Base-by-base conservation (phyloP, 2,797 vertebrate genomes). In the Neomorphus geoffroyi region DNA sequence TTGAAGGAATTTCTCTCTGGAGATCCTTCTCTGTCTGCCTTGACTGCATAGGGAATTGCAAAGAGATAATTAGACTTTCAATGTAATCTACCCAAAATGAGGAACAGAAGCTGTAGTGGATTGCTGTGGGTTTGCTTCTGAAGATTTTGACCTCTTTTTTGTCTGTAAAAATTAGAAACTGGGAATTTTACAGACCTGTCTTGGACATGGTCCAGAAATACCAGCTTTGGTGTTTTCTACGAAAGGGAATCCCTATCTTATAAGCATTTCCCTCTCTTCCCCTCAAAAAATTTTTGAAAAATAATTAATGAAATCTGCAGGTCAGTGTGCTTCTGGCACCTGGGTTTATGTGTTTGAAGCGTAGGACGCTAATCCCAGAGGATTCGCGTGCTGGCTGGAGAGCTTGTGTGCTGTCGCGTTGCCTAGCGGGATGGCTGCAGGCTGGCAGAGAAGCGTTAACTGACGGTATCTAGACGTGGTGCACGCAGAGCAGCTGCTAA, bases 11-110 rank as follows among this genome's bases (percentile, higher is more conserved):
- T 65, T n/a, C 11, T 88, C 88, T 81, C 60, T 18, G 11, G 43
- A 80, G 94, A 90, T 60, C 39, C 26, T 14, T 58, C 41, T 54
- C 65, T 50, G 77, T 70, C 90, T 96, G 80, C 71, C 26, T 51
- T 0, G 4, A 41, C n/a, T 90, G 88, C 60, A 32, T 27, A 61
- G 91, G 81, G 93, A 92, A 17, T 48, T 75, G 62, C 37, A 81
- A 37, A 74, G 62, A 78, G 82, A 94, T 80, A 93, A 94, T 90
- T 88, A 88, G 88, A 45, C 94, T 88, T 94, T 30, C 61, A n/a
- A 75, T 28, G 54, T 10, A 79, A 58, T 39, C 80, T 75, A 57
- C 39, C 30, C 90, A 79, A 58, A 92, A 66, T 48, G 75, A 79
- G 28, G 80, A 93, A 56, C 16, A 66, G 60, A 88, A 84, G n/a